Base-by-base conservation (phyloP, 1,140 invertebrate genomes). In the Acromyrmex heyeri region DNA sequence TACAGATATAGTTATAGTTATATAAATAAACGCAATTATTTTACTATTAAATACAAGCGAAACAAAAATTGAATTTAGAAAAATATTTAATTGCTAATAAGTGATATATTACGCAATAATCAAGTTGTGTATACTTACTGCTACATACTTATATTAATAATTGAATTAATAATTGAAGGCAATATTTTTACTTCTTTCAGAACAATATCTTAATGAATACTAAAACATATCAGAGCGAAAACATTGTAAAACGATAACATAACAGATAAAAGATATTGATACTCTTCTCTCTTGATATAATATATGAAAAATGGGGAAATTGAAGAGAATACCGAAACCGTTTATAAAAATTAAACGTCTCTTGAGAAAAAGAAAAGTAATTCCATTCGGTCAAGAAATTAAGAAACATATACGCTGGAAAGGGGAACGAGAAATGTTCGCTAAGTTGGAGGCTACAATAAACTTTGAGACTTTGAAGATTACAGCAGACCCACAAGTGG, bases 391-490 rank as follows among this genome's bases (percentile, higher is more conserved):
- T 7, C 57, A 73, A 16, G 30, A 90, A 59, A 62, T 69, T n/a
- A 86, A 86, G 38, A 73, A 72, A 34, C 59, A 59, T 21, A 6
- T 65, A 8, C 30, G 48, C 0, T 81, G 53, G n/a, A 38, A 75
- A 2, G 83, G 78, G 0, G 65, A 90, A 34, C 55, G n/a, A 0
- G n/a, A 77, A 21, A 86, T 64, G 38, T 53, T 70, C 34, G 61
- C 78, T 67, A 70, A 62, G 12, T 69, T 38, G 5, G 75, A 38
- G 57, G 48, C 86, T 53, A 34, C 62, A 8, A 89, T 92, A 34
- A 61, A 93, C 67, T 89, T 93, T 1, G 59, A 85, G 5, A 85
- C 75, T 3, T 76, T 93, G 12, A 92, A 86, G 57, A 93, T 93
- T 53, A 65, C 79, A 6, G 18, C 86, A 16, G 88, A 91, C 14